A percentile compares a stretch with the other conserved stretches of the same genome.
phyloP scores from a whole-genome alignment of 2,797 vertebrate genomes.

The Hemibagrus guttatus region DNA sequence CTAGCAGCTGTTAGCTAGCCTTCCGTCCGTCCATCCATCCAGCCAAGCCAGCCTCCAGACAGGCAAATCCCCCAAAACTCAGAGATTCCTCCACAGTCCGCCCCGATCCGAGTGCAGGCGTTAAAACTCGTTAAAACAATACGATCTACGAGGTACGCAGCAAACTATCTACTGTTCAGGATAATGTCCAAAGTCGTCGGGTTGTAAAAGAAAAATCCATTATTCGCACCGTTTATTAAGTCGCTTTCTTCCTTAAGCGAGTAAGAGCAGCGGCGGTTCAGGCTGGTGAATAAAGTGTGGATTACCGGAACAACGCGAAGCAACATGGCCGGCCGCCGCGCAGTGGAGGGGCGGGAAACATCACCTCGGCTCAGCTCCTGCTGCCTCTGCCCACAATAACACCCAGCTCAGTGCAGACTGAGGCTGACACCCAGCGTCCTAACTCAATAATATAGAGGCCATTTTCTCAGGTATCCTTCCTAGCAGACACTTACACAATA shows the following conservation, averaged over 20 bases:
- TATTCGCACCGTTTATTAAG: slow-evolving; percentile 50
- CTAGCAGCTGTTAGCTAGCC: slow-evolving; percentile 59
- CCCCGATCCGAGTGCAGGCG: slow-evolving; percentile 71
- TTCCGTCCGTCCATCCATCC: slow-evolving; percentile 37
- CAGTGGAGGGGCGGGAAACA: slow-evolving; percentile 40
- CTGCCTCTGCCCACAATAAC: slow-evolving; percentile 13
- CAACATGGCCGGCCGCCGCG: slow-evolving; percentile 81
- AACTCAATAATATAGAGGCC: background rate
- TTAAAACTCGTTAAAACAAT: slow-evolving; percentile 45
- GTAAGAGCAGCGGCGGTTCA: slow-evolving; percentile 56
- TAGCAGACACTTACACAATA: too few relatives aligned
- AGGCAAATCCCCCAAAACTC: slow-evolving; percentile 59
- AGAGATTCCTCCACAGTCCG: slow-evolving; percentile 63
- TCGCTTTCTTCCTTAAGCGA: slow-evolving; percentile 51
- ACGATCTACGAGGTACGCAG: slow-evolving; percentile 25
- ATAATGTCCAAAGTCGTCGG: slow-evolving; percentile 57
- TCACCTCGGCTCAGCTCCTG: slow-evolving; percentile 48
- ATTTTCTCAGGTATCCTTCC: background rate
- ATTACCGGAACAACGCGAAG: slow-evolving; percentile 81
- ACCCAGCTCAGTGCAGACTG: slow-evolving; percentile 16
- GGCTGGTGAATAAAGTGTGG: slow-evolving; percentile 54
- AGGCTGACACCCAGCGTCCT: slow-evolving; percentile 50
- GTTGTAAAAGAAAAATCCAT: slow-evolving; percentile 70
- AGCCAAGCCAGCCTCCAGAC: slow-evolving; percentile 24
- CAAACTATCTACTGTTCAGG: slow-evolving; percentile 27